Conservation (phyloP, 2,797 vertebrate genomes). For the Lutjanus campechanus region DNA sequence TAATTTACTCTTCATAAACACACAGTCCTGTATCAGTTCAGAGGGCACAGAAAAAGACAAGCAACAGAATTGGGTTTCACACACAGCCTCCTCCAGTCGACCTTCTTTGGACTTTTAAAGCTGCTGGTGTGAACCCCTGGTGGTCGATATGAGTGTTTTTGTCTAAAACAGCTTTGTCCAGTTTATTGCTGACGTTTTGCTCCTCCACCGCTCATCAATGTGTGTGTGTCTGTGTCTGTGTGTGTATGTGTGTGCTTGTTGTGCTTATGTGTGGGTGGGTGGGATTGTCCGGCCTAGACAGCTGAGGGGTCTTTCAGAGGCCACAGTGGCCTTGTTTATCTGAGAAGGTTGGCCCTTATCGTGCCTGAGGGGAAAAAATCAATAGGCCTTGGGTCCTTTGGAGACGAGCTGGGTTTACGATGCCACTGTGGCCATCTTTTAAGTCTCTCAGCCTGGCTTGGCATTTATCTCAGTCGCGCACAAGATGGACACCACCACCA, state of each 20-base stretch:
- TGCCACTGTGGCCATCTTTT: slow-evolving; percentile 78
- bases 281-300: slow-evolving; percentile 75
- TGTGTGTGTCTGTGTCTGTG: slow-evolving; percentile 3
- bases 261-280: slow-evolving; percentile 59
- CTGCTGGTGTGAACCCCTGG: slow-evolving; percentile 67
- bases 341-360: slow-evolving; percentile 83
- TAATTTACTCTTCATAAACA: slow-evolving; percentile 42
- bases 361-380: slow-evolving; percentile 79
- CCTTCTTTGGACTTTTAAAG: slow-evolving; percentile 74
- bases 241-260: slow-evolving; percentile 20
- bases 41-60: slow-evolving; percentile 52
- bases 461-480: slow-evolving; percentile 74
- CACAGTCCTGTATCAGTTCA: slow-evolving; percentile 35
- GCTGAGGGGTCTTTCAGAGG: slow-evolving; percentile 79
- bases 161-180: slow-evolving; percentile 80
- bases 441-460: slow-evolving; percentile 68
- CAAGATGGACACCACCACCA: slow-evolving; percentile 66
- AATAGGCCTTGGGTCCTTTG: slow-evolving; percentile 81
- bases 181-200: slow-evolving; percentile 79
- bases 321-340: slow-evolving; percentile 84
- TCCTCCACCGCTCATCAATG: slow-evolving; percentile 43
- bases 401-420: slow-evolving; percentile 79
- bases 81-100: slow-evolving; percentile 60
- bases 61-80: slow-evolving; percentile 57
- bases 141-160: slow-evolving; percentile 79